Conservation (phyloP, 2,113 vertebrate species). For the Clupea harengus region DNA sequence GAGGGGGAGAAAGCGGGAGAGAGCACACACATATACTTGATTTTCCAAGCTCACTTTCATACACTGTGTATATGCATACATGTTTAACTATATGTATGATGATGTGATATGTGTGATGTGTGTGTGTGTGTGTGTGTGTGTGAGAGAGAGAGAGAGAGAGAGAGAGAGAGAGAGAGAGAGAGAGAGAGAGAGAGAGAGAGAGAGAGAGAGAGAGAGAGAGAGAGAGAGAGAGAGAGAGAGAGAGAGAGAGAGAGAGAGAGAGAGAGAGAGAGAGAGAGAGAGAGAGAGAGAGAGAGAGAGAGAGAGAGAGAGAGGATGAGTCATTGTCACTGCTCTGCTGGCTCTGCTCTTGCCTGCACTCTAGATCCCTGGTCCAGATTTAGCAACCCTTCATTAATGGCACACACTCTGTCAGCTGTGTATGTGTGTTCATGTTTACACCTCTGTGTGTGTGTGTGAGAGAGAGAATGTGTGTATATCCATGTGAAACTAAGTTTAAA, state of each 20-base stretch:
- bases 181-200: background rate
- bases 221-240: background rate
- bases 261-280: background rate
- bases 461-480: background rate
- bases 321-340: conserved; percentile 19
- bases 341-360: background rate
- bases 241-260: background rate
- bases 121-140: background rate
- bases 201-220: background rate
- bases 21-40: background rate
- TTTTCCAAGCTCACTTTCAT: background rate
- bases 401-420: conserved; percentile 37
- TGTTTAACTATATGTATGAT: background rate
- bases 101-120: background rate
- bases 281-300: no score
- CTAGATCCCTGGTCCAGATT: conserved; percentile 35
- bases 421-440: background rate
- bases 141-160: no score
- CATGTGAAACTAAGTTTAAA: background rate
- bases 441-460: conserved; percentile 15
- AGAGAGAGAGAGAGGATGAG: background rate
- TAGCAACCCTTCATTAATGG: conserved; percentile 49
- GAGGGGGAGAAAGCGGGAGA: no score
- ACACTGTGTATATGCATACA: background rate
- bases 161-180: background rate